Base-by-base conservation (phyloP, 2,888 invertebrate species). In the Ochropleura leucogaster region DNA sequence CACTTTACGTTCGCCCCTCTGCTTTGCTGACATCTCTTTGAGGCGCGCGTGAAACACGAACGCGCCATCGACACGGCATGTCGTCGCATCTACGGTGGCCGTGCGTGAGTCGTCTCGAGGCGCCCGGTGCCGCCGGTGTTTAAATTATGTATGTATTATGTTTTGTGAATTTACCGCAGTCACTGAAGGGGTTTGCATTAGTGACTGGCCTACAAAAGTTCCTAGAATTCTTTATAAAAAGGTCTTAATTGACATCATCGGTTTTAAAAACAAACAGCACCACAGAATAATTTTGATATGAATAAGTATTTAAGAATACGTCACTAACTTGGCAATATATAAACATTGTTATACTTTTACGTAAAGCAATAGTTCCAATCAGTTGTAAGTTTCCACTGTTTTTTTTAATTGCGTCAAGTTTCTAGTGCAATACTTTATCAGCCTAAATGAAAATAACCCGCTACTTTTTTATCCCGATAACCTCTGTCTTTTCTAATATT, bases 331-430 rank as follows among this genome's bases (percentile, higher is more conserved):
- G 5, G 42, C 42, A 80, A 49, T 60, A 30, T 47, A 65, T 20
- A 60, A 12, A 18, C 42, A 51, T 42, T 66, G 18, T 72, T 65
- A 62, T 42, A 67, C 12, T 67, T 80, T 53, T 59, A 42, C n/a
- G 42, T 40, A 47, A 73, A 63, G 10, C 40, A 68, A 18, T 40
- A 53, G 55, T 51, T 49, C 14, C 44, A 63, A 74, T 74, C 46
- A 74, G 49, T 40, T 53, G 81, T 80, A 78, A 64, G 67, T 74
- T 78, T 77, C 77, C 73, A 65, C 53, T 80, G 77, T 80, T 47
- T 60, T 59, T n/a, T n/a, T 73, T 55, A 8, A 60, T 65, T 55
- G 49, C n/a, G 49, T 51, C 20, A 57, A 80, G 16, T 49, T 30
- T 20, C 16, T 51, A 40, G 18, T 64, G 46, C 59, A 47, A 30